phyloP scores from a whole-genome alignment of 2,888 invertebrate species.

The Germaria angustata region DNA sequence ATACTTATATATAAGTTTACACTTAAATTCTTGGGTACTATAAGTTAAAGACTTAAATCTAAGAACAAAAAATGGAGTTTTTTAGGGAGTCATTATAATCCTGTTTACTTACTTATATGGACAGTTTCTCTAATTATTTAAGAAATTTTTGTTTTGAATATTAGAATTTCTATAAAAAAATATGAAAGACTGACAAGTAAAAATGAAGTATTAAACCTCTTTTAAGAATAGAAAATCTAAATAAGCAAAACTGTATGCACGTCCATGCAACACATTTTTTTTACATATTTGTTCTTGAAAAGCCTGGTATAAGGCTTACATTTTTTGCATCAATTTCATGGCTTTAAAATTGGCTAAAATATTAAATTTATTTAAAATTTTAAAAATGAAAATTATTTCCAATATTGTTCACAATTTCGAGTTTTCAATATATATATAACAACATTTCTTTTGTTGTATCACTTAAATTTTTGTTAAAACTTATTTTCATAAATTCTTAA shows the following conservation, averaged over 20 bases:
- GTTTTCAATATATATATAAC: constrained; percentile 19
- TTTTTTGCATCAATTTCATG: background rate
- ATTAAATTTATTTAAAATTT: constrained; percentile 33
- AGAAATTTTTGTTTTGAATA: background rate
- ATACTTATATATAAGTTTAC: constrained; percentile 33
- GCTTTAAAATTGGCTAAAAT: constrained; percentile 9
- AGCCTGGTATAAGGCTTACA: background rate
- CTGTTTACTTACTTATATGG: constrained; percentile 13
- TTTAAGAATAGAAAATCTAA: constrained; percentile 26
- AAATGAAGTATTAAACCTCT: constrained; percentile 1
- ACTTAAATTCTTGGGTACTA: constrained; percentile 38
- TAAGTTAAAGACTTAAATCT: constrained; percentile 48
- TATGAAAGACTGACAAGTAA: background rate
- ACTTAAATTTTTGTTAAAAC: constrained; percentile 27
- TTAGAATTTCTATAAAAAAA: background rate
- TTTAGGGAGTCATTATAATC: constrained; percentile 15
- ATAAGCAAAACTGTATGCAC: no score
- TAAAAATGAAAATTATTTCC: constrained; percentile 13
- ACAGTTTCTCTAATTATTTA: no score
- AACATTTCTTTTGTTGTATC: constrained; percentile 34
- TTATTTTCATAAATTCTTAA: constrained; percentile 19
- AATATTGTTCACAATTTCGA: constrained; percentile 8
- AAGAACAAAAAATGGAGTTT: constrained; percentile 36
- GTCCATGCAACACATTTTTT: no score
- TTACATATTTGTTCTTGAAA: no score